Evolutionary conservation across 2,113 vertebrate genomes (phyloP), one percentile per base, ranked within the genome.

Genomic region (Cyprinus carpio): DNA sequence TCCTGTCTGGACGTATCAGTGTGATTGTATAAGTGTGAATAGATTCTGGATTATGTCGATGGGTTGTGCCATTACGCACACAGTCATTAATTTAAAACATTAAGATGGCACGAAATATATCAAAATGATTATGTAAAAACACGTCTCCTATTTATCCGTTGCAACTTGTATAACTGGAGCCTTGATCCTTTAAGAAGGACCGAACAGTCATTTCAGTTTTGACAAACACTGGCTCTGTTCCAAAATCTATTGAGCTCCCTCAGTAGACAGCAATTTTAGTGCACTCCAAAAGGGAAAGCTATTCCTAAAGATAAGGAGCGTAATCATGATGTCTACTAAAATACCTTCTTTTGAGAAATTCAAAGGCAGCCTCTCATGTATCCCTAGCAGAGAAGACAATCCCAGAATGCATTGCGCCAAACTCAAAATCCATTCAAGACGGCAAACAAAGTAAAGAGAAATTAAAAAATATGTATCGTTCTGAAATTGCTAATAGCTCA

Each of bases 21-120:
- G 18, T 20, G 29, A 71, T 37, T 71, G 67, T 71, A 23, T 74
- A 74, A 5, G 15, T 74, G 37, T 74, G 71, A 74, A 74, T 72
- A 72, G 69, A n/a, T 74, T 43, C n/a, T 74, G 71, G 37, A 13
- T 25, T 74, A 74, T 46, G 71, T 46, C 71, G n/a, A 7, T 74
- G 71, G 71, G 71, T 46, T 43, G 71, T 74, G 71, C 71, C 37
- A 43, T 46, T 25, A 31, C 16, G 23, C 71, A 46, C 10, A 37
- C 71, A 74, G 37, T 46, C 23, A 74, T 46, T 43, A 13, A 74
- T 43, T 25, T 40, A 40, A 72, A 23, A 40, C 34, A 72, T 72
- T 10, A 67, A 16, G 25, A 37, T 71, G 67, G 15, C 67, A 74
- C 71, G 23, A 74, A 74, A 25, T 46, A 74, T 74, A 13, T 46